Percentiles rank a stretch among this genome's conserved stretches.
Conservation (phyloP, 2,113 vertebrate species). For the Callipepla squamata region DNA sequence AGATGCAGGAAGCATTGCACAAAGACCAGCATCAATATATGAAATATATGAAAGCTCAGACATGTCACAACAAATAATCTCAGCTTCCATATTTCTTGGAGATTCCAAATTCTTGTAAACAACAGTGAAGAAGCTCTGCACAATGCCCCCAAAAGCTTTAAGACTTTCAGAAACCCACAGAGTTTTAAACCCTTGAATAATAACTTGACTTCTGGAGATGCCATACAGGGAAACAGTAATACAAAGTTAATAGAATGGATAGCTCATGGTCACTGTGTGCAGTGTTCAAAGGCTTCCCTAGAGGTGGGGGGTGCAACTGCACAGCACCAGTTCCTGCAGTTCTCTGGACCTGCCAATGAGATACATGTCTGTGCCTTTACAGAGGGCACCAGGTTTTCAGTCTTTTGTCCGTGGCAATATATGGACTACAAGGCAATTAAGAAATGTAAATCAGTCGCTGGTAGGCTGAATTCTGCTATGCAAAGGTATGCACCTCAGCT, state of each 20-base stretch:
- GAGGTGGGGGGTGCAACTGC: background rate
- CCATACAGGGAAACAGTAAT: background rate
- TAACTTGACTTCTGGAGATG: background rate
- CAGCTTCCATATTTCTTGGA: background rate
- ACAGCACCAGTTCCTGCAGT: background rate
- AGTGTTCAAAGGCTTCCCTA: background rate
- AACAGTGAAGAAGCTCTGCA: background rate
- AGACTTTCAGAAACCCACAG: background rate
- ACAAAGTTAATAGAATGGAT: background rate
- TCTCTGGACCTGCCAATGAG: background rate
- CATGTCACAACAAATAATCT: background rate
- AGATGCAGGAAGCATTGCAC: background rate
- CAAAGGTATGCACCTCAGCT: background rate
- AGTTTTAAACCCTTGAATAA: background rate
- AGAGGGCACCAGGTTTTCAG: background rate
- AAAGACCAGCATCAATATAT: background rate
- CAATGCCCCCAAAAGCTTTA: background rate
- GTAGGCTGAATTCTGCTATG: background rate
- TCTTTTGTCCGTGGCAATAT: background rate
- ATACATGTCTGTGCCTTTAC: rapidly evolving
- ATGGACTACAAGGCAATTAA: background rate
- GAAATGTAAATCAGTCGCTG: background rate
- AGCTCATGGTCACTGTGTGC: background rate
- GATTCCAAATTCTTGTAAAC: background rate
- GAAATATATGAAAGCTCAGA: background rate